Percentiles rank a stretch among this genome's conserved stretches.
Evolutionary conservation across 2,888 invertebrate genomes (phyloP).

Genomic region (Blastobasis lacticolella): DNA sequence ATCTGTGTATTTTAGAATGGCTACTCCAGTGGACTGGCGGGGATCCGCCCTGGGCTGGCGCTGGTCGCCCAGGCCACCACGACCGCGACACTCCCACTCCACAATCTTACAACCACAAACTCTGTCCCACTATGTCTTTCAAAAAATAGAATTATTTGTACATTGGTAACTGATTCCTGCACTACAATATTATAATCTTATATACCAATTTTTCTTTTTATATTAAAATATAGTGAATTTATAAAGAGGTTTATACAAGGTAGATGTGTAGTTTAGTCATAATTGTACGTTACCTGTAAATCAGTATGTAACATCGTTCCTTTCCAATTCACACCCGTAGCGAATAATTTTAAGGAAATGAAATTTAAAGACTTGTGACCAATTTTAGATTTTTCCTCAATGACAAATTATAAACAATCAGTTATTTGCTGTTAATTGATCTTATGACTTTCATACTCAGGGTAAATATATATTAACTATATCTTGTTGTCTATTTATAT

Average conservation of each 20-base stretch:
- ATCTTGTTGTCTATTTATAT: slow-evolving; percentile 49
- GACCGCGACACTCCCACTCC: slow-evolving; percentile 3
- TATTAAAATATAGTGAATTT: slow-evolving; percentile 53
- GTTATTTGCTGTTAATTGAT: slow-evolving; percentile 42
- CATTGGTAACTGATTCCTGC: slow-evolving; percentile 5
- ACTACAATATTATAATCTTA: slow-evolving; percentile 8
- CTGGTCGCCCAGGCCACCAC: background rate
- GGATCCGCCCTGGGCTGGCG: too few species aligned
- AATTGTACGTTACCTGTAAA: slow-evolving; percentile 54
- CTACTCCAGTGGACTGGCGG: too few species aligned
- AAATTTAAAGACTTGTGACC: slow-evolving; percentile 45
- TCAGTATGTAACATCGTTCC: slow-evolving; percentile 30
- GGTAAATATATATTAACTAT: slow-evolving; percentile 48
- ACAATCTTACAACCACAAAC: background rate
- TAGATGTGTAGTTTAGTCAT: slow-evolving; percentile 66
- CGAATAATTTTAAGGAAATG: slow-evolving; percentile 51
- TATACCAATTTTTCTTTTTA: slow-evolving; percentile 21
- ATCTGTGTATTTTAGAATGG: background rate
- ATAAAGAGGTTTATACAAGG: slow-evolving; percentile 74
- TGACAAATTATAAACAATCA: slow-evolving; percentile 23
- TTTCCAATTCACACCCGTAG: slow-evolving; percentile 42
- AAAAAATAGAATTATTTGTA: slow-evolving; percentile 4
- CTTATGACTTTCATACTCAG: slow-evolving; percentile 70
- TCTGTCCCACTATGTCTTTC: slow-evolving; percentile 7
- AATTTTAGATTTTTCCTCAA: slow-evolving; percentile 55